These are phyloP conservation scores for Rhopalosiphum nymphaeae DNA, from an alignment of 2,888 invertebrate species.

Conservation along the genomic window DNA sequence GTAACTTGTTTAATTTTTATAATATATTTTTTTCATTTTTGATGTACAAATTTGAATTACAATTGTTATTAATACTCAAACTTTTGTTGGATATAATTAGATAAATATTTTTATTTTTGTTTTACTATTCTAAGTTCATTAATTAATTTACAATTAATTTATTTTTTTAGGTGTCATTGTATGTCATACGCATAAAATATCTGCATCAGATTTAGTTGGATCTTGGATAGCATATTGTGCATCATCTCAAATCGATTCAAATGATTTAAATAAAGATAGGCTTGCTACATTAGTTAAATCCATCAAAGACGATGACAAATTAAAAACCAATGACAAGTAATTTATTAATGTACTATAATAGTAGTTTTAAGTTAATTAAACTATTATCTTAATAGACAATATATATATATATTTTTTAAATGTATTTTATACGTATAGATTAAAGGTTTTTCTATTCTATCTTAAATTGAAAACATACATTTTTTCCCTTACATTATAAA, in stretches of 20 bases:
- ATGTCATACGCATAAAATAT: slow-evolving; percentile 53
- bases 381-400: not conserved
- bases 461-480: not conserved
- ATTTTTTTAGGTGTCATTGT: slow-evolving; percentile 40
- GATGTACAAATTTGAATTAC: too few species aligned
- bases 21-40: too few species aligned
- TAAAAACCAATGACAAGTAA: slow-evolving; percentile 40
- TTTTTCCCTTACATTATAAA: not conserved
- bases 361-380: not conserved
- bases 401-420: not conserved
- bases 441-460: not conserved
- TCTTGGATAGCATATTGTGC: slow-evolving; percentile 59
- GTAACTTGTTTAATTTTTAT: too few species aligned
- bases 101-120: too few species aligned
- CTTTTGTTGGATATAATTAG: too few species aligned
- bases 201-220: slow-evolving; percentile 53
- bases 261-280: slow-evolving; percentile 48
- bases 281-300: slow-evolving; percentile 41
- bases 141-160: too few species aligned
- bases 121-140: too few species aligned
- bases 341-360: not conserved
- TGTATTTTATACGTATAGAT: not conserved
- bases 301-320: not conserved
- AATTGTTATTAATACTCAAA: too few species aligned
- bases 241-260: slow-evolving; percentile 49